Evolutionary conservation across 2,888 invertebrate genomes (phyloP).

Genomic region (Phaedon cochleariae): DNA sequence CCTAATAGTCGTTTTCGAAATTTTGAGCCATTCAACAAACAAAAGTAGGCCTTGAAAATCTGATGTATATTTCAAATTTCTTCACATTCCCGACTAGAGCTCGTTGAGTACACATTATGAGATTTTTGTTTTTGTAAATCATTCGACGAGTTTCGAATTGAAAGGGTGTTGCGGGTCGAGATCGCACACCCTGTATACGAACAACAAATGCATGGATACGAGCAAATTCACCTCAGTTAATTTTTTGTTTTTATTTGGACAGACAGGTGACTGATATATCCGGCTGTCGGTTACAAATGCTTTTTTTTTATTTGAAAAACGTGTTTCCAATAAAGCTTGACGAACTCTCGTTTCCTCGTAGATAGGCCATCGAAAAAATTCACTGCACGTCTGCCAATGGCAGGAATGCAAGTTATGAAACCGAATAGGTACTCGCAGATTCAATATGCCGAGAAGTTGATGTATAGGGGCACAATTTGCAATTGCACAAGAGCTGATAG

Average conservation of each 20-base stretch:
- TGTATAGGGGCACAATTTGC: not conserved
- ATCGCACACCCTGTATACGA: too few species aligned
- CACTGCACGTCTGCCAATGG: not conserved
- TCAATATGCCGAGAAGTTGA: not conserved
- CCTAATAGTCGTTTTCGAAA: too few species aligned
- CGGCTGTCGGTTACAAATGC: not conserved
- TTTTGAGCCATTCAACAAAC: too few species aligned
- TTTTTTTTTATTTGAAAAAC: not conserved
- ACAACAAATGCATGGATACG: too few species aligned
- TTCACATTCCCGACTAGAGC: too few species aligned
- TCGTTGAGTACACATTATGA: too few species aligned
- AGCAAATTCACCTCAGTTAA: too few species aligned
- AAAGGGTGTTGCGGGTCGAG: too few species aligned
- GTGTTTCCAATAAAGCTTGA: not conserved
- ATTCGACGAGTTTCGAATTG: too few species aligned
- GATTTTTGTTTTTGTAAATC: too few species aligned
- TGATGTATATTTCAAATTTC: too few species aligned
- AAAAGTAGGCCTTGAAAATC: too few species aligned
- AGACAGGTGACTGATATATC: not conserved
- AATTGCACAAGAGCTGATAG: not conserved
- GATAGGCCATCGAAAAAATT: not conserved
- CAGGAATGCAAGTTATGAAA: constrained; percentile 1
- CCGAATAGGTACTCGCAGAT: not conserved
- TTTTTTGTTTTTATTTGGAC: not conserved
- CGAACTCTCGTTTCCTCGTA: not conserved